These are phyloP conservation scores for Apodemia mormo DNA, from an alignment of 2,888 invertebrate genomes.

Conservation along the genomic window DNA sequence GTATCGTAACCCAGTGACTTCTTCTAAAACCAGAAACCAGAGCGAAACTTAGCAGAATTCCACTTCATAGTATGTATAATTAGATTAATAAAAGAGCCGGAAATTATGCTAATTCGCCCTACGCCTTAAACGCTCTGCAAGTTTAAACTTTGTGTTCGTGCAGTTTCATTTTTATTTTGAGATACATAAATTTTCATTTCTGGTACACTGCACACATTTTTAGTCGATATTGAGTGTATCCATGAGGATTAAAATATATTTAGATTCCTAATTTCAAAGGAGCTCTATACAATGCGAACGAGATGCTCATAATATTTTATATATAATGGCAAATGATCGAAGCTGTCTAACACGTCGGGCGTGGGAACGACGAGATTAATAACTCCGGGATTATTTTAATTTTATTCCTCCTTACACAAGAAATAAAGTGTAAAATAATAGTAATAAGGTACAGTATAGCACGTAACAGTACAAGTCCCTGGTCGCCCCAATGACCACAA, in stretches of 20 bases:
- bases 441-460: neutral
- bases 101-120: neutral
- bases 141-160: neutral
- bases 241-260: neutral
- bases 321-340: neutral
- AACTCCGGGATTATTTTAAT: neutral
- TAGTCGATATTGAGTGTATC: neutral
- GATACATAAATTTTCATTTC: neutral
- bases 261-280: neutral
- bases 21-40: too few relatives aligned
- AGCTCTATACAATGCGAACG: neutral
- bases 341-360: neutral
- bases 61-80: too few relatives aligned
- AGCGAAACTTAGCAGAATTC: too few relatives aligned
- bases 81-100: too few relatives aligned
- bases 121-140: neutral
- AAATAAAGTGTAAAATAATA: neutral
- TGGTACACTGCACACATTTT: neutral
- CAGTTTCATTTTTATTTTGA: neutral
- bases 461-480: slow-evolving; percentile 4
- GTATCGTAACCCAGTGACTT: too few relatives aligned
- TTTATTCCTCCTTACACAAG: neutral
- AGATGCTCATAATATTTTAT: neutral
- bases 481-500: neutral
- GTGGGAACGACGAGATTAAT: neutral